Evolutionary conservation across 2,113 vertebrate genomes (phyloP), one percentile per base, ranked within the genome.

Genomic region (Plectropomus leopardus): DNA sequence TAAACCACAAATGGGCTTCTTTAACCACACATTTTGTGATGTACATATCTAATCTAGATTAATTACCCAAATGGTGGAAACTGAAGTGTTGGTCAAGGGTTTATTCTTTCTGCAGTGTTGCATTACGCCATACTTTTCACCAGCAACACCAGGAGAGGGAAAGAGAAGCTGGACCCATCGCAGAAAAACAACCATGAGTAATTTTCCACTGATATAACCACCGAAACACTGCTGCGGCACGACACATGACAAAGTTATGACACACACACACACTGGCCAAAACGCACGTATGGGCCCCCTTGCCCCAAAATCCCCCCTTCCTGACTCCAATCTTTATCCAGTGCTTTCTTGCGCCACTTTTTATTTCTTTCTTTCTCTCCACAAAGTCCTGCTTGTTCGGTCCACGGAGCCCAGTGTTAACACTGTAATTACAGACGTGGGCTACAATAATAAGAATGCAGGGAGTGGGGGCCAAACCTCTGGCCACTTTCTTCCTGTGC

Each of bases 121-220:
- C 73, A 75, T 86, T 89, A 73, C 23, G 15, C 26, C 65, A 60
- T 14, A 54, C 44, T 84, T 67, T 67, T 80, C 47, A 86, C 48
- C 59, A 76, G 34, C 6, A 19, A 68, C 17, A 54, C 63, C 11
- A 1, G 16, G 42, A 64, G 28, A 80, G 32, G 9, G 51, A 76
- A 1, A 58, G 23, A 78, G 65, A 21, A 72, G 65, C 63, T 85
- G 65, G 54, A 82, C 59, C 71, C 24, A 54, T 82, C 72, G 58
- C 44, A 45, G 51, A 86, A 88, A 89, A 90, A 86, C 78, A 85
- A 84, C 79, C 58, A 81, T 85, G 88, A 91, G 82, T 91, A 76
- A 94, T 94, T 92, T 94, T 94, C 93, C 91, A 91, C 76, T 76
- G 82, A 91, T 86, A 88, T 66, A 90, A 87, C 76, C 66, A 83